Percentiles rank a stretch among this genome's conserved stretches.
phyloP scores from a whole-genome alignment of 2,888 invertebrate genomes.

The Lamellibrachia satsuma region DNA sequence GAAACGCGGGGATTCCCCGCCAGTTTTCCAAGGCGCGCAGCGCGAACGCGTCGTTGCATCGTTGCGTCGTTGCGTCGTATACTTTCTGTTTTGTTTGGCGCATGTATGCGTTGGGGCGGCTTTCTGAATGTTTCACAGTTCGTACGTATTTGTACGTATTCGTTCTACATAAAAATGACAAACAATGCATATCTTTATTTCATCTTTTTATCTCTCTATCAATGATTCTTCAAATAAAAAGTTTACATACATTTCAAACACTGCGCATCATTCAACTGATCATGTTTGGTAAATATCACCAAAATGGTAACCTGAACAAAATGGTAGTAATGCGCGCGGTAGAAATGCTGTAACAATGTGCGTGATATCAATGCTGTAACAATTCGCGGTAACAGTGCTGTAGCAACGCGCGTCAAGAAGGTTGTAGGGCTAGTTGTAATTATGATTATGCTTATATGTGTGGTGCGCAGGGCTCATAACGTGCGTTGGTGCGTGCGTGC shows the following conservation, averaged over 20 bases:
- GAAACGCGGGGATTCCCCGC: not conserved
- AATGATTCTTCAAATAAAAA: not conserved
- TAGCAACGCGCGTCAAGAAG: too few relatives aligned
- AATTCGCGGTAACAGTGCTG: too few relatives aligned
- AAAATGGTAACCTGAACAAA: too few relatives aligned
- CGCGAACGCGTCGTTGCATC: not conserved
- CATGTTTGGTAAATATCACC: not conserved
- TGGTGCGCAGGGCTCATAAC: not conserved
- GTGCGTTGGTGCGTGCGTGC: not conserved
- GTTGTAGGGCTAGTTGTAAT: too few relatives aligned
- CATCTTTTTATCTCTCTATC: not conserved
- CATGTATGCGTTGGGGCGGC: not conserved
- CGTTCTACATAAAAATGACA: not conserved
- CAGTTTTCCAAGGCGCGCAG: not conserved
- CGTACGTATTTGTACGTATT: not conserved
- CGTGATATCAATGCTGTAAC: too few relatives aligned
- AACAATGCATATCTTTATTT: not conserved
- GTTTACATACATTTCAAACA: not conserved
- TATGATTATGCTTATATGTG: too few relatives aligned
- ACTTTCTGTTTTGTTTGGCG: constrained; percentile 4
- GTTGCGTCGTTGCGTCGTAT: not conserved
- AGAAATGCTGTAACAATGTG: too few relatives aligned
- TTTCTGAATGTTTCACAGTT: not conserved
- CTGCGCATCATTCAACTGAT: not conserved
- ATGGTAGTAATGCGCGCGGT: too few relatives aligned